Evolutionary conservation across 2,888 invertebrate genomes (phyloP).

Genomic region (Ferrisia virgata): DNA sequence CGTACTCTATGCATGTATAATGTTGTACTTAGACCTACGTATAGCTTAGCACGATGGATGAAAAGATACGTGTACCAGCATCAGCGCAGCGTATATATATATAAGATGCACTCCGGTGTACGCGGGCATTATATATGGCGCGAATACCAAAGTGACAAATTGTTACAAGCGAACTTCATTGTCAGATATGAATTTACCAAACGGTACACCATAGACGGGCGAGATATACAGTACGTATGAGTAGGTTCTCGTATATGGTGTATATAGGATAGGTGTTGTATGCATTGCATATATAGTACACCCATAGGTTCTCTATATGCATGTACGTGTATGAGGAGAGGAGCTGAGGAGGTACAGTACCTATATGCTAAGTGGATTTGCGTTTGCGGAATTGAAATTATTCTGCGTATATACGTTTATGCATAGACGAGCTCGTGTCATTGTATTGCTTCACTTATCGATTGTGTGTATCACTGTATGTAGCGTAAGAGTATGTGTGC

Average conservation of each 20-base stretch:
- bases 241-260: not conserved
- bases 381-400: conserved; percentile 26
- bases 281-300: not conserved
- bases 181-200: conserved; percentile 39
- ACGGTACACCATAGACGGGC: not conserved
- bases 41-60: not conserved
- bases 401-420: not conserved
- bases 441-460: conserved; percentile 21
- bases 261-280: not conserved
- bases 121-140: not conserved
- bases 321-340: no score
- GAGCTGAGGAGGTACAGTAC: no score
- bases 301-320: not conserved
- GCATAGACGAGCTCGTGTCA: not conserved
- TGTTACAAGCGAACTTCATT: conserved; percentile 40
- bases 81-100: not conserved
- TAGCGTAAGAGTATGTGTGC: not conserved
- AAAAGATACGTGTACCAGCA: not conserved
- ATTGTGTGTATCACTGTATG: not conserved
- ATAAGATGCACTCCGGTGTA: not conserved
- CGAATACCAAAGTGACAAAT: conserved; percentile 43
- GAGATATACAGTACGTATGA: not conserved
- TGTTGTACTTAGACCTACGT: not conserved
- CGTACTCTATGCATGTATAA: not conserved
- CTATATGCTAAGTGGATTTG: conserved; percentile 14